Evolutionary conservation across 2,888 invertebrate genomes (phyloP).

Genomic region (Dendrolimus houi): DNA sequence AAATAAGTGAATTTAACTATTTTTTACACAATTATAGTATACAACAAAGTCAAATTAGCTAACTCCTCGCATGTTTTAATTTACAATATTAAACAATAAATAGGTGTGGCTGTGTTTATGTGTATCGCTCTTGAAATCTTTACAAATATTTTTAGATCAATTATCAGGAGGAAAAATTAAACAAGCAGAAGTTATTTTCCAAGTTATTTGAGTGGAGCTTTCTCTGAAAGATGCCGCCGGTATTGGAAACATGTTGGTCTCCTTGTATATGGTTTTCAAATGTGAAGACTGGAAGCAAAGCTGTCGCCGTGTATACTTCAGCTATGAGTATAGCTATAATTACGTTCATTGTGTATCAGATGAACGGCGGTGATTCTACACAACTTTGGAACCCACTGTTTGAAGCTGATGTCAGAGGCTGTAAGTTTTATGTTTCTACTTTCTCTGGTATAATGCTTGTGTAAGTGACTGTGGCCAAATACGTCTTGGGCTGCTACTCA

Average conservation of each 20-base stretch:
- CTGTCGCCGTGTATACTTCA: slow-evolving; percentile 87
- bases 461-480: too few species aligned
- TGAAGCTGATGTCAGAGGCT: slow-evolving; percentile 87
- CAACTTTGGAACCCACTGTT: slow-evolving; percentile 93
- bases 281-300: slow-evolving; percentile 84
- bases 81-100: too few species aligned
- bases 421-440: slow-evolving; percentile 64
- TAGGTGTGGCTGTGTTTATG: too few species aligned
- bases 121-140: too few species aligned
- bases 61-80: too few species aligned
- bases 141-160: neutral
- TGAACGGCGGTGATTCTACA: slow-evolving; percentile 91
- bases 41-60: too few species aligned
- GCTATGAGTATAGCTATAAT: slow-evolving; percentile 85
- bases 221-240: slow-evolving; percentile 70
- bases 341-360: slow-evolving; percentile 84
- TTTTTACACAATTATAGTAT: too few species aligned
- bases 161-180: neutral
- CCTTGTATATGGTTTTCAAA: slow-evolving; percentile 91
- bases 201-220: neutral
- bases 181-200: too few species aligned
- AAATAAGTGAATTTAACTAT: too few species aligned
- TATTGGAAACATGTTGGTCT: slow-evolving; percentile 89
- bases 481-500: too few species aligned
- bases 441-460: too few species aligned